Conservation (phyloP, 1,140 invertebrate genomes). For the Monochamus saltuarius region DNA sequence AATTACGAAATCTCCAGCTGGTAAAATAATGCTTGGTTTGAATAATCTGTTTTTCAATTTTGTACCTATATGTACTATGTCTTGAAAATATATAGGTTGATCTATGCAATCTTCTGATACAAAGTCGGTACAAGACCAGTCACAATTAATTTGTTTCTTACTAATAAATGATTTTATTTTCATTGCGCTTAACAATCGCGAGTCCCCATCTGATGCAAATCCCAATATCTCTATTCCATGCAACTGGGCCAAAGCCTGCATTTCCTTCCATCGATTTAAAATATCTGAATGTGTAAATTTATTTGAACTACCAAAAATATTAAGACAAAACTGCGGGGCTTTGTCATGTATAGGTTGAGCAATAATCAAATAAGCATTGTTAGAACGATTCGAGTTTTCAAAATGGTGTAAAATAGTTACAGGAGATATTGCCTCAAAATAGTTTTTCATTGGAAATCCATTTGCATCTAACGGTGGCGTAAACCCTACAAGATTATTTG, state of each 20-base stretch:
- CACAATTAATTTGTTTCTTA: no score
- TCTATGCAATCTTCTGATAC: no score
- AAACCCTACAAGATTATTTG: constrained; percentile 18
- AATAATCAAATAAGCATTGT: constrained; percentile 17
- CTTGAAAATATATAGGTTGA: no score
- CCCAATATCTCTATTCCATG: constrained; percentile 16
- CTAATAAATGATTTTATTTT: no score
- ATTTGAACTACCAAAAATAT: constrained; percentile 24
- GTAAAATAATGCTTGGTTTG: no score
- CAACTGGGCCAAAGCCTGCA: not conserved
- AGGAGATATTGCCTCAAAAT: no score
- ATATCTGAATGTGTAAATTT: constrained; percentile 21
- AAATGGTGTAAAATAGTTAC: no score
- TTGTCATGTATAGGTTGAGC: constrained; percentile 17
- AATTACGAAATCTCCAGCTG: not conserved
- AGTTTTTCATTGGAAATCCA: constrained; percentile 4
- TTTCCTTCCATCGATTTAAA: constrained; percentile 9
- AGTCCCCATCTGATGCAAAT: constrained; percentile 27
- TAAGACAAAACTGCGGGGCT: constrained; percentile 21
- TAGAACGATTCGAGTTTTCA: no score
- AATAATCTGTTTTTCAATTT: no score
- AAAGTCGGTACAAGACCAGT: no score
- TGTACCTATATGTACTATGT: no score
- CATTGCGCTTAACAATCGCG: not conserved
- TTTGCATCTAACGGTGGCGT: not conserved